Evolutionary conservation across 2,888 invertebrate species (phyloP), one percentile per base, ranked within the genome.

Genomic region (Argyresthia goedartella): DNA sequence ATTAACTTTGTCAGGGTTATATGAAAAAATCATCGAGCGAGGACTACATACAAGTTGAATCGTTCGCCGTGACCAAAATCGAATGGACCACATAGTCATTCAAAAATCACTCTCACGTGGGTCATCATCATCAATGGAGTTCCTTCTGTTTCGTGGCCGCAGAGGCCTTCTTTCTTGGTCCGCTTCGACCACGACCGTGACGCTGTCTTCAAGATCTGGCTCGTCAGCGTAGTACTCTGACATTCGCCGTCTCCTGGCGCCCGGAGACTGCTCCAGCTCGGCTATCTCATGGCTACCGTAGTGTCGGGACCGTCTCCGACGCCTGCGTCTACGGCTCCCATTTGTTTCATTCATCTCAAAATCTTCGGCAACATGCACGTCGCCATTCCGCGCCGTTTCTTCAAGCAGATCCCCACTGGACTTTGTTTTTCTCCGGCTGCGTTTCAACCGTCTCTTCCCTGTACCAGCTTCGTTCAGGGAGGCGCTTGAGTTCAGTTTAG

Each of bases 401-500:
- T 82, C 85, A 11, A 86, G 58, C 55, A 88, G 69, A 65, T 88
- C 87, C 41, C 87, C 81, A 58, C 86, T 88, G 1, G 87, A 88
- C 57, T 85, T 86, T 2, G 87, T 85, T 80, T 87, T 84, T 65
- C 87, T 77, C 39, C 80, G 70, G 0, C 85, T 80, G 57, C 79
- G 73, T 64, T 73, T 78, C 53, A 72, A 70, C 63, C 70, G 66
- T 7, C 76, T 72, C 57, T 86, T 87, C 3, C 79, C 80, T 0
- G 85, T 72, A 15, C 82, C 81, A 7, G 79, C 67, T 65, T 86
- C 86, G 53, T 81, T 81, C 33, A 88, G 65, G 0, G 90, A 90
- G 60, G 89, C 88, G 62, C 87, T 88, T 0, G 91, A 91, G 4
- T 89, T 90, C 42, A 92, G 63, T 65, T 91, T 90, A 1, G 93